A percentile compares a stretch with the other conserved stretches of the same genome.
Conservation (phyloP, 2,113 vertebrate species). For the Coregonus clupeaformis region DNA sequence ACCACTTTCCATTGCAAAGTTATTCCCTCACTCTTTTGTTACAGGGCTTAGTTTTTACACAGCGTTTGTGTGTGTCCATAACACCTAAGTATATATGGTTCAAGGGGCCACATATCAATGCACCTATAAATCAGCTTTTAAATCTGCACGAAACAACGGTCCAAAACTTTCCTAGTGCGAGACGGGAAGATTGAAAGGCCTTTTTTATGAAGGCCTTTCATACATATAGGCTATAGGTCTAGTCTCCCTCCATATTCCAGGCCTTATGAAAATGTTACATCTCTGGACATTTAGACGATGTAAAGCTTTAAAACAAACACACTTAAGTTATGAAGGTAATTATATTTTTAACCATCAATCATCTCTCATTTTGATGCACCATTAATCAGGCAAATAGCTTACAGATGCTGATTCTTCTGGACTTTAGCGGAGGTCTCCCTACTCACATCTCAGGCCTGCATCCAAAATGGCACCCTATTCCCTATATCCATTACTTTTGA, state of each 20-base stretch:
- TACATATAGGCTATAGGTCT: background rate
- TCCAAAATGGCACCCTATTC: too few relatives aligned
- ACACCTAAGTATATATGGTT: slow-evolving; percentile 49
- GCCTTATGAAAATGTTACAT: slow-evolving; percentile 32
- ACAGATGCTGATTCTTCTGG: slow-evolving; percentile 64
- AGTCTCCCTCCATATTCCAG: slow-evolving; percentile 12
- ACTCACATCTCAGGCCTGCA: background rate
- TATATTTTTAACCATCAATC: slow-evolving; percentile 62
- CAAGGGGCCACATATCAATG: slow-evolving; percentile 37
- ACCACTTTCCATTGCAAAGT: slow-evolving; percentile 58
- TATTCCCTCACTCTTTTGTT: slow-evolving; percentile 58
- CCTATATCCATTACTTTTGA: too few relatives aligned
- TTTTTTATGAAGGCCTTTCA: slow-evolving; percentile 27
- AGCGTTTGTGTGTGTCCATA: slow-evolving; percentile 50
- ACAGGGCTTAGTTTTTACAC: slow-evolving; percentile 36
- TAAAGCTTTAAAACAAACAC: slow-evolving; percentile 56
- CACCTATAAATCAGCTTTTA: slow-evolving; percentile 36
- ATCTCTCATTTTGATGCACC: slow-evolving; percentile 64
- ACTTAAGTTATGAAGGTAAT: slow-evolving; percentile 55
- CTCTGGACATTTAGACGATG: slow-evolving; percentile 36
- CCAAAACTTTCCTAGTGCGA: slow-evolving; percentile 29
- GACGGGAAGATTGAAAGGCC: background rate
- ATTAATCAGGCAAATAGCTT: slow-evolving; percentile 70
- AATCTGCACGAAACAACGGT: slow-evolving; percentile 37
- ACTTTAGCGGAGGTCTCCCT: slow-evolving; percentile 40